These are phyloP conservation scores for Tinea pellionella DNA, from an alignment of 2,888 invertebrate species.

Conservation along the genomic window DNA sequence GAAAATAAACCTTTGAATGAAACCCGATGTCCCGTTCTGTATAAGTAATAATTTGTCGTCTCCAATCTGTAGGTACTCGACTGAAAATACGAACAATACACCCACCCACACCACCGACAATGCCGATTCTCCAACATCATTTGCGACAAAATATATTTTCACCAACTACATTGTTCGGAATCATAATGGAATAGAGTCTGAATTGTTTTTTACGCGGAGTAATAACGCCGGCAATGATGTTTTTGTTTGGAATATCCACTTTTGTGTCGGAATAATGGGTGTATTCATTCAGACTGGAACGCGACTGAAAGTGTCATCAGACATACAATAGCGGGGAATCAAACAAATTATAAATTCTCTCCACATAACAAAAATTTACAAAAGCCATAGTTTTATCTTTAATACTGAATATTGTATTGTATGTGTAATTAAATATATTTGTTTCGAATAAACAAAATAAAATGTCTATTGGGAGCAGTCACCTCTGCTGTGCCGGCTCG, in stretches of 20 bases:
- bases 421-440: too few species aligned
- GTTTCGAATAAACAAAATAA: too few species aligned
- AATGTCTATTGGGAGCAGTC: too few species aligned
- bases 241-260: slow-evolving; percentile 61
- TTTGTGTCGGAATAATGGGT: slow-evolving; percentile 62
- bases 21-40: slow-evolving; percentile 6
- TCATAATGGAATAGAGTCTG: slow-evolving; percentile 43
- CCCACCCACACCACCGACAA: slow-evolving; percentile 15
- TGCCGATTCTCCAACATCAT: slow-evolving; percentile 25
- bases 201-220: slow-evolving; percentile 47
- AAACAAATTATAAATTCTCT: slow-evolving; percentile 62
- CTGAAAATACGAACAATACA: slow-evolving; percentile 15
- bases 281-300: slow-evolving; percentile 59
- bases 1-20: slow-evolving; percentile 11
- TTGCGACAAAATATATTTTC: slow-evolving; percentile 25
- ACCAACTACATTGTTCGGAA: slow-evolving; percentile 43
- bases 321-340: slow-evolving; percentile 58
- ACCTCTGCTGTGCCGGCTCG: too few species aligned
- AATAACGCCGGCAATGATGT: slow-evolving; percentile 49
- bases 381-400: too few species aligned
- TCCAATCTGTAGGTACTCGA: slow-evolving; percentile 10
- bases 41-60: slow-evolving; percentile 15
- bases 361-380: slow-evolving; percentile 18
- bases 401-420: too few species aligned
- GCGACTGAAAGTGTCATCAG: slow-evolving; percentile 59